Base-by-base conservation (phyloP, 2,888 invertebrate species). In the Watsonalla binaria region DNA sequence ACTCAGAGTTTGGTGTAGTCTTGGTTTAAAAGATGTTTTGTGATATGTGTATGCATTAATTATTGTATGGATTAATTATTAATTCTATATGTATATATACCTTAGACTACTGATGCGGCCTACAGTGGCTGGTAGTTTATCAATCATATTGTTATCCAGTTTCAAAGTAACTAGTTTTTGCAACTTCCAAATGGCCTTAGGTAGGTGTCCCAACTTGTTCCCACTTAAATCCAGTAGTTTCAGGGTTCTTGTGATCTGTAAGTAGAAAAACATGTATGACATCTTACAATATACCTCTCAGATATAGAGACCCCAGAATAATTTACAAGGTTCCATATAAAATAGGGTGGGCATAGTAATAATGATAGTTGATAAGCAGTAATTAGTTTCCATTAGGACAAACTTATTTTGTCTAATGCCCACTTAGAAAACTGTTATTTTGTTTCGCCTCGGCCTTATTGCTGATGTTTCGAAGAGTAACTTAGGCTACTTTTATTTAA, bases 181-280 rank as follows among this genome's bases (percentile, higher is more conserved):
- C 15, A 95, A 81, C 74, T 93, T 94, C 69, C 93, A 92, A 51
- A 96, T 84, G 49, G 92, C 89, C 54, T 92, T 84, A 7, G 96
- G 95, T 59, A 96, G 78, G 58, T 80, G 62, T 8, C 61, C 74
- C 33, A 92, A 58, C 56, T 78, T 74, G 76, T 96, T 96, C 50
- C 91, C 85, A 66, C 93, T 92, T 52, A 96, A 73, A 80, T 95
- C 94, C 56, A 96, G 77, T 0, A 92, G 82, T 63, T 89, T 90
- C 8, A 96, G 80, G 74, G 88, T 68, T 80, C 89, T 59, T 71
- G 79, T 58, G 92, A 88, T 66, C 91, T 92, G 74, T 1, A 79
- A 55, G 47, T 56, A 54, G 51, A 49, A 49, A 48, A 51, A 46
- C 13, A n/a, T n/a, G n/a, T n/a, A n/a, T n/a, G n/a, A n/a, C n/a